Evolutionary conservation across 2,113 vertebrate species (phyloP).

Genomic region (Gulo gulo): DNA sequence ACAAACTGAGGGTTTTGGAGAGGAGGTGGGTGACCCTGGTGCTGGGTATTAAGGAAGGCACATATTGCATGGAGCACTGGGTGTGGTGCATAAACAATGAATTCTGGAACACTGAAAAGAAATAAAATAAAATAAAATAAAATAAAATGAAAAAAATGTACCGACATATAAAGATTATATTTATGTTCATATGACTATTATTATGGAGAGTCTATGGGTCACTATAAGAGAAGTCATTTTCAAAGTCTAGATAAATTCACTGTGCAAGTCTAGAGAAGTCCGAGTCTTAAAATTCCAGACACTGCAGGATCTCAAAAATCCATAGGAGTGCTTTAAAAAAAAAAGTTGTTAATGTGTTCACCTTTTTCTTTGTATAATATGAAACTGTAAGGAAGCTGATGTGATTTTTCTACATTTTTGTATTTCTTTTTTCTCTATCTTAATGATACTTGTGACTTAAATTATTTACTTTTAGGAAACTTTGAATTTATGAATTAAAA

Average conservation of each 20-base stretch:
- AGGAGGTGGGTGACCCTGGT: no score
- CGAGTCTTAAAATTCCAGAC: not conserved
- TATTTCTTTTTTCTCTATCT: not conserved
- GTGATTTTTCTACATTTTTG: not conserved
- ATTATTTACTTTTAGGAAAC: not conserved
- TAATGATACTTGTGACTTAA: not conserved
- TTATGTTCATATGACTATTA: not conserved
- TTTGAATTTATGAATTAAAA: not conserved
- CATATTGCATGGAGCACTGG: no score
- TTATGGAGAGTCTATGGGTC: not conserved
- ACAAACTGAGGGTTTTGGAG: no score
- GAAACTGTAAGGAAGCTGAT: not conserved
- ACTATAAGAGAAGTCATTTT: not conserved
- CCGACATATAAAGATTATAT: not conserved
- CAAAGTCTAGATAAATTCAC: conserved; percentile 1
- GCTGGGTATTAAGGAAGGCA: no score
- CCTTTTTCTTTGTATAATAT: not conserved
- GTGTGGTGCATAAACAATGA: no score
- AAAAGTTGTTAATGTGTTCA: not conserved
- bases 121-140: no score
- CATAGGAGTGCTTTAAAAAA: not conserved
- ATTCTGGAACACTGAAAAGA: no score
- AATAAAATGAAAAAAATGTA: not conserved
- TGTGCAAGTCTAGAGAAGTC: not conserved
- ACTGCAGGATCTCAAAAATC: not conserved